These are phyloP conservation scores for Zaprionus obscuricornis DNA, from an alignment of 2,888 invertebrate genomes.

Conservation along the genomic window DNA sequence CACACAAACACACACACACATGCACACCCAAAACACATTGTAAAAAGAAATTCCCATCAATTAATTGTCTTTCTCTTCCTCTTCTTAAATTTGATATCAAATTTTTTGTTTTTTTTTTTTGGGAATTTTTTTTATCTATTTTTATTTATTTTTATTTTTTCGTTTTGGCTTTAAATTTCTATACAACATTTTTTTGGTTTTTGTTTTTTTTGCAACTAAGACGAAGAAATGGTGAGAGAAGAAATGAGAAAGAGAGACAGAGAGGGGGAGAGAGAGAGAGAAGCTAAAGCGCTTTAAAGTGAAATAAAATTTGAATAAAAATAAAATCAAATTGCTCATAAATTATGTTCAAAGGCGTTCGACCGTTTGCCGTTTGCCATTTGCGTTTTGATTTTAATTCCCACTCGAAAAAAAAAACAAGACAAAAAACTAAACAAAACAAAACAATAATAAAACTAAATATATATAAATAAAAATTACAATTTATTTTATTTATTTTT, in stretches of 20 bases:
- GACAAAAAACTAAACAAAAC: no score
- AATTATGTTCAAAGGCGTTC: slow-evolving; percentile 75
- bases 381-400: slow-evolving; percentile 19
- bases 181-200: slow-evolving; percentile 40
- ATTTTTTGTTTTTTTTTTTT: not conserved
- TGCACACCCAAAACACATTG: slow-evolving; percentile 25
- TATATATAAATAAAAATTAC: no score
- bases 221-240: not conserved
- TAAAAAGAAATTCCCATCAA: slow-evolving; percentile 75
- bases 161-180: slow-evolving; percentile 53
- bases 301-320: slow-evolving; percentile 74
- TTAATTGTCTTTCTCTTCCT: slow-evolving; percentile 58
- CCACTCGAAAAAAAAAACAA: slow-evolving; percentile 11
- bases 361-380: slow-evolving; percentile 48
- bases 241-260: not conserved
- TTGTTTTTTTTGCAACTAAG: slow-evolving; percentile 30
- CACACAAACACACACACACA: slow-evolving; percentile 5
- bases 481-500: slow-evolving; percentile 27
- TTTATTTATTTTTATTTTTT: slow-evolving; percentile 18
- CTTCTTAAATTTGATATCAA: slow-evolving; percentile 6
- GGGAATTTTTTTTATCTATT: not conserved
- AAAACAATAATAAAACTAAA: no score
- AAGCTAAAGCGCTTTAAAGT: slow-evolving; percentile 35
- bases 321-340: slow-evolving; percentile 71
- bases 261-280: not conserved